Conservation (phyloP, 2,797 vertebrate genomes). For the Mionectes olivaceus region DNA sequence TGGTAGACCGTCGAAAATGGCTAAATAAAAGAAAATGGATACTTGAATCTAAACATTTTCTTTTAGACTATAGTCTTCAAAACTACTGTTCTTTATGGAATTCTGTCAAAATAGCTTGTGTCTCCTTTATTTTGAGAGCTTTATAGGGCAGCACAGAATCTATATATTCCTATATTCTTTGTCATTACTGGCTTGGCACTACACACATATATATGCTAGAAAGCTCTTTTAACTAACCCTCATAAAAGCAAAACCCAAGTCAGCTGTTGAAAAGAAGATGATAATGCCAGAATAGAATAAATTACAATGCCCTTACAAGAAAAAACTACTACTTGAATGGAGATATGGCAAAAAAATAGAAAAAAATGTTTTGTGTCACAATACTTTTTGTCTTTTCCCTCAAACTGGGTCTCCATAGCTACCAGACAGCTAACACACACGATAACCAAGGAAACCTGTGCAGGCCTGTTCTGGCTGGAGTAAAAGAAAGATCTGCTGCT, state of each 20-base stretch:
- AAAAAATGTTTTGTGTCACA: not conserved
- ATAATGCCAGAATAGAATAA: not conserved
- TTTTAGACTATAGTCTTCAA: not conserved
- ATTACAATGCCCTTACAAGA: not conserved
- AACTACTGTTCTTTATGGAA: not conserved
- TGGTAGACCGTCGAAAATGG: constrained; percentile 3
- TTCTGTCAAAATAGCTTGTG: not conserved
- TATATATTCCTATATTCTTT: not conserved
- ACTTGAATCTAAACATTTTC: not conserved
- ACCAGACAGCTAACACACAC: not conserved
- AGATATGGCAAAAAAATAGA: not conserved
- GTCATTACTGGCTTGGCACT: not conserved
- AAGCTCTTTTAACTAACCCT: not conserved
- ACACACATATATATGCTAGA: no score
- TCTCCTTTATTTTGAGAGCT: not conserved
- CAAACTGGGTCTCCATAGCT: constrained; percentile 34
- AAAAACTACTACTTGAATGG: not conserved
- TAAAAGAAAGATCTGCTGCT: not conserved
- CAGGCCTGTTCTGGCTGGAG: not conserved
- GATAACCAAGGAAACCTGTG: constrained; percentile 27
- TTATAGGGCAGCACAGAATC: not conserved
- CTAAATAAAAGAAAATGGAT: constrained; percentile 22
- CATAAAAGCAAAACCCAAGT: not conserved
- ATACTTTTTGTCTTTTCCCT: not conserved
- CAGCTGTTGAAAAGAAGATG: not conserved